Conservation (phyloP, 2,888 invertebrate genomes). For the Drosophila peninsularis region DNA sequence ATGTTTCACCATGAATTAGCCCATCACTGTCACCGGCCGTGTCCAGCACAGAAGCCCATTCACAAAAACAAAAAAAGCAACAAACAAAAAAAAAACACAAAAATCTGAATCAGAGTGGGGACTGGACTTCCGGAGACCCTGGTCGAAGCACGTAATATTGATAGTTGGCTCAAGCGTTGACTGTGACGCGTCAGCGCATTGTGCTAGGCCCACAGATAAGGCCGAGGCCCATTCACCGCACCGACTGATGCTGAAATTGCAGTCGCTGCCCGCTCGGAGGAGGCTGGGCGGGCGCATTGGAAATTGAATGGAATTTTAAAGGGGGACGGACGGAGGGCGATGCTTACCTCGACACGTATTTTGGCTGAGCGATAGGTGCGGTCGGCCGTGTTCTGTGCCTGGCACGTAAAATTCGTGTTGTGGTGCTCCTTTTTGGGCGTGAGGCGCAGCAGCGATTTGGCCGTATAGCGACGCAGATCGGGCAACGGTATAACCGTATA, state of each 20-base stretch:
- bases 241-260: conserved; percentile 43
- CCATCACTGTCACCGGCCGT: conserved; percentile 62
- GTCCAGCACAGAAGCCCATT: conserved; percentile 56
- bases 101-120: conserved; percentile 8
- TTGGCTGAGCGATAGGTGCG: conserved; percentile 92
- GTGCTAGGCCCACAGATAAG: conserved; percentile 51
- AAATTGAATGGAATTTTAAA: conserved; percentile 3
- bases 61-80: conserved; percentile 6
- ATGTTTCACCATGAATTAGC: conserved; percentile 63
- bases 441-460: conserved; percentile 92
- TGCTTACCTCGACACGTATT: conserved; percentile 91
- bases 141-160: conserved; percentile 54
- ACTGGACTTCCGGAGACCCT: not conserved
- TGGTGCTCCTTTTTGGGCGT: conserved; percentile 95
- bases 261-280: conserved; percentile 21
- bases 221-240: conserved; percentile 11
- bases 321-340: not conserved
- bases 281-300: not conserved
- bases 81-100: not conserved
- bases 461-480: conserved; percentile 93
- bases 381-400: conserved; percentile 96
- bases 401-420: conserved; percentile 95
- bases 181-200: conserved; percentile 60
- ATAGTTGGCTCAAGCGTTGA: conserved; percentile 65
- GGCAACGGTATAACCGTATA: conserved; percentile 90